These are phyloP conservation scores for Galbula dea DNA, from an alignment of 2,113 vertebrate genomes.

Conservation along the genomic window DNA sequence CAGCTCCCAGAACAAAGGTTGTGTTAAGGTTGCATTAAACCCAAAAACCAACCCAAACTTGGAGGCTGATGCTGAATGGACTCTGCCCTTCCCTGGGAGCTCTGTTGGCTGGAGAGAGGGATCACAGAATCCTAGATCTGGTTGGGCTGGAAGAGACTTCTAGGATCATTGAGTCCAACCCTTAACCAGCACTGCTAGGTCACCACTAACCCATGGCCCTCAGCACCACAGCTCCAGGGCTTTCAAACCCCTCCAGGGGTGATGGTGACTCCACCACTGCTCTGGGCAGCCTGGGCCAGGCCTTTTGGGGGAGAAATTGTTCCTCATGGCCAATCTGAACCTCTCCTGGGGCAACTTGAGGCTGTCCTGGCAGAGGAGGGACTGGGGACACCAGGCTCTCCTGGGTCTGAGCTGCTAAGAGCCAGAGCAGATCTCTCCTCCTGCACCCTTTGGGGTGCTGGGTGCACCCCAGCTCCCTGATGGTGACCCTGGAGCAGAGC, in stretches of 20 bases:
- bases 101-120: background rate
- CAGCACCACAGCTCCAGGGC: too few species aligned
- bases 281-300: too few species aligned
- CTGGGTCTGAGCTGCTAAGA: background rate
- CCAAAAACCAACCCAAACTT: background rate
- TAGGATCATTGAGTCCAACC: background rate
- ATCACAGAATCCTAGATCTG: background rate
- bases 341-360: background rate
- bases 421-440: background rate
- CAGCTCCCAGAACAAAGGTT: too few species aligned
- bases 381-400: background rate
- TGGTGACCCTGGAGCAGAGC: fast-evolving
- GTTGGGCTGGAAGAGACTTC: background rate
- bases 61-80: background rate
- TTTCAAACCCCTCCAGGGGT: too few species aligned
- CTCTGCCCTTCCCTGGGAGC: too few species aligned
- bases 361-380: background rate
- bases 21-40: background rate
- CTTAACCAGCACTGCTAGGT: background rate
- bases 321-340: too few species aligned
- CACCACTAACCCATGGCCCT: background rate
- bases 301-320: too few species aligned
- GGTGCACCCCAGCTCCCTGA: background rate
- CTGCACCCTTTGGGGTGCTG: background rate
- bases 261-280: too few species aligned